These are phyloP conservation scores for Nerophis ophidion DNA, from an alignment of 2,113 vertebrate genomes.

Conservation along the genomic window DNA sequence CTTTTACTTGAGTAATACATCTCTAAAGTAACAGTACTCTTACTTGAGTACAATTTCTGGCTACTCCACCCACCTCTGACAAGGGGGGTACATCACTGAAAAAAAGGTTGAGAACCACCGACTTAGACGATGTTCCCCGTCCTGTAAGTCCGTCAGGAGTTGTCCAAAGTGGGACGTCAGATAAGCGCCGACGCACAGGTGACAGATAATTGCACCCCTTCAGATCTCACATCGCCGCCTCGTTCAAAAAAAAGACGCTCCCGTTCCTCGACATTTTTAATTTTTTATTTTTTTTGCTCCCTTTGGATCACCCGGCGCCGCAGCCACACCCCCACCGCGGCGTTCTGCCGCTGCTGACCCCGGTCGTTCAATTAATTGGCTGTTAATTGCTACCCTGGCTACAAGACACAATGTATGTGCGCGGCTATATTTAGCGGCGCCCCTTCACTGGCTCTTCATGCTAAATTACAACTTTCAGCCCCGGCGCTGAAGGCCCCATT, in stretches of 20 bases:
- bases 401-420: conserved; percentile 70
- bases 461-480: conserved; percentile 75
- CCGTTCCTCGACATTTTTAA: conserved; percentile 35
- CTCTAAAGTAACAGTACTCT: no score
- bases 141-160: background rate
- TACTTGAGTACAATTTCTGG: no score
- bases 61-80: no score
- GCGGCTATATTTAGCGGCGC: conserved; percentile 66
- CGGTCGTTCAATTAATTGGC: conserved; percentile 74
- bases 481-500: conserved; percentile 70
- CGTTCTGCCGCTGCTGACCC: conserved; percentile 68
- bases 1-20: no score
- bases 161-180: background rate
- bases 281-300: conserved; percentile 51
- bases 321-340: conserved; percentile 64
- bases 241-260: conserved; percentile 46
- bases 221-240: conserved; percentile 47
- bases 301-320: conserved; percentile 52
- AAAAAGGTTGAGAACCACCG: no score
- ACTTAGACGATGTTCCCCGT: no score
- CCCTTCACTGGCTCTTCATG: conserved; percentile 68
- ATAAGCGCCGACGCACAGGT: conserved; percentile 22
- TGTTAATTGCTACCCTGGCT: conserved; percentile 74
- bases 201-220: conserved; percentile 51
- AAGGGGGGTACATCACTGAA: no score